Evolutionary conservation across 1,140 invertebrate species (phyloP).

Genomic region (Diuraphis noxia): DNA sequence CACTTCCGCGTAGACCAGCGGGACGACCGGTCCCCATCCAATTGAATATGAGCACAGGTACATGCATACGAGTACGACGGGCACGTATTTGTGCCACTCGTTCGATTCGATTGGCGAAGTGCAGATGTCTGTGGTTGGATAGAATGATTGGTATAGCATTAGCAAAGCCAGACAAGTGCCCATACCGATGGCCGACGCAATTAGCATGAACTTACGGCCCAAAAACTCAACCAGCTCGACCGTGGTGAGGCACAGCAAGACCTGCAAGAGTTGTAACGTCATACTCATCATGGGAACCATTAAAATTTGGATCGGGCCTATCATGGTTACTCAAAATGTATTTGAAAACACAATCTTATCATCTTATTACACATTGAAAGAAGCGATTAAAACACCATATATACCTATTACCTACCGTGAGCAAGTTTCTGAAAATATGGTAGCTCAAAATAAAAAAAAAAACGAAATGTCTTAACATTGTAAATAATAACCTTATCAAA

Average conservation of each 20-base stretch:
- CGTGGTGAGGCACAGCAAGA: neutral
- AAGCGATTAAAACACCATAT: neutral
- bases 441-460: neutral
- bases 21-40: slow-evolving; percentile 8
- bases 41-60: neutral
- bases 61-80: neutral
- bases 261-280: neutral
- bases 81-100: neutral
- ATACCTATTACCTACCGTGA: too few species aligned
- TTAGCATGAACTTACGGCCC: slow-evolving; percentile 21
- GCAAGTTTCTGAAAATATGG: neutral
- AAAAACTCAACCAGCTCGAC: neutral
- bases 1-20: neutral
- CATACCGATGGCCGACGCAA: neutral
- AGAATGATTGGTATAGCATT: neutral
- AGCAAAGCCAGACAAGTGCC: neutral
- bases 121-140: neutral
- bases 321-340: neutral
- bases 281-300: neutral
- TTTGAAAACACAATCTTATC: neutral
- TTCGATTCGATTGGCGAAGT: neutral
- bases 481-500: neutral
- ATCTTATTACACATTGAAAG: neutral
- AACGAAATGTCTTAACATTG: neutral
- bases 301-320: neutral